Base-by-base conservation (phyloP, 2,113 vertebrate genomes). In the Psittacus erithacus region DNA sequence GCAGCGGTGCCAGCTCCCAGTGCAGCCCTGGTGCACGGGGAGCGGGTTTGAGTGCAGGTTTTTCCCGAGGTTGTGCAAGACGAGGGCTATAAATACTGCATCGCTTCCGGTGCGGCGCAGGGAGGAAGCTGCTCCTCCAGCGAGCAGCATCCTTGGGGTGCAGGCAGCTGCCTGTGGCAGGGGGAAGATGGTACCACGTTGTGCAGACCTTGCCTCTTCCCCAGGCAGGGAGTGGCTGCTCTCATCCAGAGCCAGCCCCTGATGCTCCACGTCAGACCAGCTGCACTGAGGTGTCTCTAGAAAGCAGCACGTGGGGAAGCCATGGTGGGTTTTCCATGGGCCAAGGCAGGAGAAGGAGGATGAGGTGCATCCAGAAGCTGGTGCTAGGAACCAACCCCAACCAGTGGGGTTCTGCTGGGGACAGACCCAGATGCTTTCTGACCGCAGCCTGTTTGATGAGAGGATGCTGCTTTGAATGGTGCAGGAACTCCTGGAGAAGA, bases 111-210 rank as follows among this genome's bases (percentile, higher is more conserved):
- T 92, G 94, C 2, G 39, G 85, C 79, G 55, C 15, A 0, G 44
- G 79, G 90, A 87, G 95, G 95, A 96, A 96, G 93, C 92, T 88
- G 84, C 41, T 92, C 71, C 94, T 83, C 57, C 28, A 29, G 33
- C 60, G 82, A 86, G 47, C 7, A 44, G 67, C 7, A 1, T 29
- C 50, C 89, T 59, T 1, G 10, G 74, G 86, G 64, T 70, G 86
- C 92, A 67, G 92, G 90, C 87, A 76, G 87, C 87, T 62, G 59
- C 1, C 22, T 1, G 1, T 8, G 74, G 3, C 0, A 5, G 49
- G 39, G 52, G 33, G 28, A 13, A 38, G 28, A 12, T 12, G 31
- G 39, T 29, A 5, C 23, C 1, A 5, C 4, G 1, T 67, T 49
- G 41, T 46, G 52, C 68, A 59, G 20, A 59, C 20, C 57, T 59